Base-by-base conservation (phyloP, 2,113 vertebrate genomes). In the Odontesthes bonariensis region DNA sequence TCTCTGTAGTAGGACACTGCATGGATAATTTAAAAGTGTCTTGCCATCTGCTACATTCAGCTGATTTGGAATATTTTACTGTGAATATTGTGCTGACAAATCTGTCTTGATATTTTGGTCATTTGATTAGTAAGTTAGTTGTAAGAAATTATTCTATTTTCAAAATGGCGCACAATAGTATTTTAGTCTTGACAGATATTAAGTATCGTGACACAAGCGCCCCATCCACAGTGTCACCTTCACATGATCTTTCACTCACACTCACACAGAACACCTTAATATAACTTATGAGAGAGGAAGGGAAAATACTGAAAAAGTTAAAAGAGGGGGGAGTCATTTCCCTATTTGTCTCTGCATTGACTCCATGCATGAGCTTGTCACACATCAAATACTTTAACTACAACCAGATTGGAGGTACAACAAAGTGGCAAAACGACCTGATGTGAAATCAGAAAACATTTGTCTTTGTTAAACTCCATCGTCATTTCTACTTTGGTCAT, bases 271-370 rank as follows among this genome's bases (percentile, higher is more conserved):
- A 8, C 42, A 46, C 32, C 75, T 59, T 85, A 81, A 88, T 85
- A 73, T 86, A 89, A 70, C 75, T 75, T 60, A 69, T 54, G 66
- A 86, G 74, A 86, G 79, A 84, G 86, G 84, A 91, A 89, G 78
- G 70, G 69, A 87, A 79, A 87, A 83, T 82, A 81, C 40, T 44
- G 22, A 85, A 74, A 76, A 81, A 82, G 67, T 72, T 80, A 69
- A 79, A 77, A 61, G 59, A 54, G 59, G 66, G 83, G 73, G 76
- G 59, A 57, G 56, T 72, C 62, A 83, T 55, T 82, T 89, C 89
- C 75, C 55, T 64, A 69, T 89, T 86, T 81, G 56, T 80, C 60
- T 80, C 40, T 79, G 35, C 59, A 22, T 44, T 46, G 9, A 64
- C 51, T 73, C 6, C 20, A 56, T n/a, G 44, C 61, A 23, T 60